Evolutionary conservation across 2,888 invertebrate genomes (phyloP).

Genomic region (Myopa testacea): DNA sequence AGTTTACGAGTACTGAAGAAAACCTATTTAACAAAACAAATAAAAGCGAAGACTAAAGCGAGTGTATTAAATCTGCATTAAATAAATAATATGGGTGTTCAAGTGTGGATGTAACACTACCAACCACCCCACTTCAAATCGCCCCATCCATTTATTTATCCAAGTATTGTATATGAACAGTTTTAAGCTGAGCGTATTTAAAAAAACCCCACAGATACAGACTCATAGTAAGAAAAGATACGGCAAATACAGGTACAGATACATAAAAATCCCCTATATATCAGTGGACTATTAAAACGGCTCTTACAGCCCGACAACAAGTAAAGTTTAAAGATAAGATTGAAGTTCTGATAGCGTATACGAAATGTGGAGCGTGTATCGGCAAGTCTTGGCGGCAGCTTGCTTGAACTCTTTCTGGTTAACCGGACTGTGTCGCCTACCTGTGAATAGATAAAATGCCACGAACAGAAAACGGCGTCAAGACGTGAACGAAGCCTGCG

Average conservation of each 20-base stretch:
- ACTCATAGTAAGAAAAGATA: slow-evolving; percentile 31
- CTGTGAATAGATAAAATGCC: background rate
- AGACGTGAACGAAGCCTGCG: slow-evolving; percentile 34
- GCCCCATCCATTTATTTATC: no score
- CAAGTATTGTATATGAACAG: background rate
- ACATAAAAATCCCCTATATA: background rate
- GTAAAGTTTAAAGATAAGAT: slow-evolving; percentile 60
- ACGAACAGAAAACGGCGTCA: slow-evolving; percentile 1
- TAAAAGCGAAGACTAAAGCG: background rate
- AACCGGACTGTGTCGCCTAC: background rate
- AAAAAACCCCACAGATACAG: slow-evolving; percentile 19
- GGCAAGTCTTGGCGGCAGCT: slow-evolving; percentile 2
- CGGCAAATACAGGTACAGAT: background rate
- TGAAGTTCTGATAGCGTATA: slow-evolving; percentile 40
- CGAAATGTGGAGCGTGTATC: slow-evolving; percentile 1
- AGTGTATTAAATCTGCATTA: no score
- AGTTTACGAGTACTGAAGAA: slow-evolving; percentile 2
- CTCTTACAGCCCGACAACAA: slow-evolving; percentile 3
- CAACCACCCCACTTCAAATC: no score
- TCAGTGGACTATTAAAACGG: background rate
- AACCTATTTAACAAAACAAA: slow-evolving; percentile 8
- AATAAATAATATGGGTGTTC: no score
- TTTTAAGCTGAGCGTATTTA: slow-evolving; percentile 28
- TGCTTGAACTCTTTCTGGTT: background rate
- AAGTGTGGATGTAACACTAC: no score